Evolutionary conservation across 1,140 invertebrate species (phyloP), one percentile per base, ranked within the genome.

Genomic region (Eciton burchellii): DNA sequence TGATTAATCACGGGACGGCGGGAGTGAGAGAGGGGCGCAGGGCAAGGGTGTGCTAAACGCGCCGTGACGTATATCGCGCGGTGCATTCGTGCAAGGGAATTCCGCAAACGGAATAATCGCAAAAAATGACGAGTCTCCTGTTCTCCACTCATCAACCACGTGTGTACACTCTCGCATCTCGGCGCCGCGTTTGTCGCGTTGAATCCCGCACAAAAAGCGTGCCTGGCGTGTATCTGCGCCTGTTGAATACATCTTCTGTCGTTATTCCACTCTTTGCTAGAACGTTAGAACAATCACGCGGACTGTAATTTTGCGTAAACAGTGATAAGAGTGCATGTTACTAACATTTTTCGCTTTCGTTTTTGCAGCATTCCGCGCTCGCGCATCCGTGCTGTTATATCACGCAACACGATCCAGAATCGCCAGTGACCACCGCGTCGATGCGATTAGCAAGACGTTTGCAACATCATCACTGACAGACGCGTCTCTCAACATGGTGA

Each of bases 401-500:
- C 16, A 35, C 35, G 35, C 2, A 35, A 3, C 35, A 68, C 35
- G 6, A 54, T 11, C 41, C 21, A 19, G 1, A 16, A 65, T 14
- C 8, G 9, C 43, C 41, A 29, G 24, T 19, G 43, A 26, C 26
- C 0, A 16, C 41, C n/a, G 21, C 4, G 29, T 11, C 12, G 6
- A 41, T 6, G 9, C 8, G 49, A 68, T 57, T 21, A 16, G 56
- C 6, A 14, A 59, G 35, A 70, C 43, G 43, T 3, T 0, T 26
- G 41, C 76, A 14, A 9, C 35, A 8, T 11, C 24, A 3, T 70
- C 52, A 19, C 0, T 81, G 16, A 45, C 29, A 16, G 60, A 65
- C 65, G 19, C 35, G 9, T 68, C 63, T 26, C 19, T 16, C 57
- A 71, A 82, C 24, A 94, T 93, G 93, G 90, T 93, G 21, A 91